Evolutionary conservation across 2,888 invertebrate species (phyloP), one percentile per base, ranked within the genome.

Genomic region (Apomyelois bistriatella): DNA sequence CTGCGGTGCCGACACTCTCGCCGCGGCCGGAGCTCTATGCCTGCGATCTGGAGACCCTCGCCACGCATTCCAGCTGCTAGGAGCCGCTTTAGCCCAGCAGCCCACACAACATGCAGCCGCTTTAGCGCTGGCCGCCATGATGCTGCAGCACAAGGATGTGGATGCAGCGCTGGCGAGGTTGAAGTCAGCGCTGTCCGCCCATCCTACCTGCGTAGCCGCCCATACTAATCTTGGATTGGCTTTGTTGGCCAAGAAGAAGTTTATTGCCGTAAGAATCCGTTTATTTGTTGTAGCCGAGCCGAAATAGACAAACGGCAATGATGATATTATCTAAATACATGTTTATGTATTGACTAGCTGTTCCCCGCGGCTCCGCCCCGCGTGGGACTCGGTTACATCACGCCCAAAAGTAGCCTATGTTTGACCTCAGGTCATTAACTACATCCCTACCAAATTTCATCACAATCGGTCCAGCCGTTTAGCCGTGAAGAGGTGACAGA

Each of bases 41-140:
- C 76, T 92, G 54, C 64, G 91, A 69, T 76, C 91, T 70, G 83
- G 90, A 35, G 81, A 92, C 59, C 79, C 90, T 54, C 80, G 90
- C 6, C 79, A 85, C 54, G 83, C 92, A 56, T 86, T 92, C 81
- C 87, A 92, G 75, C 77, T 92, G 58, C 72, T 92, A 30, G 87
- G 92, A 56, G 85, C 92, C 63, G 88, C 92, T 53, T 64, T 92
- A 17, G 78, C 91, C 1, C 85, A 85, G 58, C 83, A 85, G 58
- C 86, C 91, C 3, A 77, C 82, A 9, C 86, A 90, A 59, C 90
- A 84, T 65, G 83, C 82, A 38, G 92, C 84, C 6, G 85, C 90
- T n/a, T 67, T 92, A 57, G 85, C 91, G 15, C 63, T 92, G 53
- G 87, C 88, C n/a, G 90, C 88, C 65, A 91, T 83, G 92, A 85